Percentiles rank a stretch among this genome's conserved stretches.
These are phyloP conservation scores for Sebastes oblongus DNA, from an alignment of 2,797 vertebrate genomes.

Conservation along the genomic window DNA sequence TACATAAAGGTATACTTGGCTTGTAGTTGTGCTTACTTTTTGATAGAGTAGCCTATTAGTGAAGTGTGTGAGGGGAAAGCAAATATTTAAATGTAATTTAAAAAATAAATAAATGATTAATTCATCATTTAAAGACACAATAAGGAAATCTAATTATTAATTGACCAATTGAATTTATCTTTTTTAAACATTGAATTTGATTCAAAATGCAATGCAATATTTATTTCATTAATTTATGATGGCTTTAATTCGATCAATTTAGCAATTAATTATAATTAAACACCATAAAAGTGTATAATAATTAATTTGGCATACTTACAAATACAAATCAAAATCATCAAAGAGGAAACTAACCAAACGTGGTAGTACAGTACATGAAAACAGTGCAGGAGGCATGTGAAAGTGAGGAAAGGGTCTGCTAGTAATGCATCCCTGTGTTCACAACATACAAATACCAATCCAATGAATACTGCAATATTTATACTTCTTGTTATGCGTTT, in stretches of 20 bases:
- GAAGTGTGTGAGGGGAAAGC: no score
- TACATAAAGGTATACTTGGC: no score
- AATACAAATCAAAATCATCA: neutral
- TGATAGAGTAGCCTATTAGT: no score
- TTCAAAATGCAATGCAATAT: neutral
- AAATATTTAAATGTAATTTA: neutral
- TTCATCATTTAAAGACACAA: neutral
- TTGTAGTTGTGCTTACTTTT: no score
- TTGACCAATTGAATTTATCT: neutral
- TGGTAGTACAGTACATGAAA: neutral
- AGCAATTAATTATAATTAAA: neutral
- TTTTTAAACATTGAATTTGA: no score
- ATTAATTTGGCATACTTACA: neutral
- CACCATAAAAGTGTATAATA: neutral
- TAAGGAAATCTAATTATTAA: neutral
- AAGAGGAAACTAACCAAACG: neutral
- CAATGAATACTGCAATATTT: no score
- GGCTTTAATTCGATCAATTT: neutral
- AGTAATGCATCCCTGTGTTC: neutral
- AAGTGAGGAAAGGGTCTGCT: no score
- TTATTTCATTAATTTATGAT: neutral
- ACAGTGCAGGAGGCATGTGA: neutral
- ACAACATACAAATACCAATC: neutral
- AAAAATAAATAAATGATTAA: neutral
- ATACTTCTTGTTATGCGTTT: fast-evolving